Base-by-base conservation (phyloP, 2,113 vertebrate species). In the Callospermophilus lateralis region DNA sequence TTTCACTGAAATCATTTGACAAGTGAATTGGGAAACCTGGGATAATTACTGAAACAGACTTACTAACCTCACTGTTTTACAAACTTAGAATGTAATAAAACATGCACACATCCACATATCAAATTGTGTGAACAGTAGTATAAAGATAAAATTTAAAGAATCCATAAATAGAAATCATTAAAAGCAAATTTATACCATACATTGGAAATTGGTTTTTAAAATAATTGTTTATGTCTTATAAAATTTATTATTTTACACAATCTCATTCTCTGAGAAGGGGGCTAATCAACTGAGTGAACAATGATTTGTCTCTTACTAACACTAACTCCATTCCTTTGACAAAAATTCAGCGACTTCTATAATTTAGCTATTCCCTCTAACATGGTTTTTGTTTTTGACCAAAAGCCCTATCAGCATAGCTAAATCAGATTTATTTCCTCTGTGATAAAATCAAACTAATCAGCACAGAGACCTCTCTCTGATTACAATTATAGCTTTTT, bases 401-500 rank as follows among this genome's bases (percentile, higher is more conserved):
- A n/a, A 81, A 89, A 95, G n/a, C 48, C n/a, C 22, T 90, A 61
- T 90, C 80, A 88, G 37, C 79, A 90, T 77, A 90, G 42, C 55
- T 80, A 97, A 95, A 78, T 85, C 78, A 92, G 22, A 97, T 51
- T 85, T 90, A 89, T 91, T 93, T 95, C n/a, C 55, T 88, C 39
- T 70, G 65, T 76, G 73, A 81, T 72, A 90, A 92, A 87, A 97
- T 84, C 90, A 77, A 79, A 76, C 88, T 86, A 86, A 90, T 91
- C 93, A 95, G 45, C 76, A 76, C 67, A 78, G 74, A 93, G 42
- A 79, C 73, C 84, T 55, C 68, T 90, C 78, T 94, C 77, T 94
- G 96, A 94, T 93, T 90, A 73, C 93, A 89, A 89, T 77, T 77
- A 58, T 58, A 68, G 26, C 45, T 63, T 92, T 78, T 73, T 84